These are phyloP conservation scores for Drosophila nigricruria DNA, from an alignment of 2,888 invertebrate genomes.

Conservation along the genomic window DNA sequence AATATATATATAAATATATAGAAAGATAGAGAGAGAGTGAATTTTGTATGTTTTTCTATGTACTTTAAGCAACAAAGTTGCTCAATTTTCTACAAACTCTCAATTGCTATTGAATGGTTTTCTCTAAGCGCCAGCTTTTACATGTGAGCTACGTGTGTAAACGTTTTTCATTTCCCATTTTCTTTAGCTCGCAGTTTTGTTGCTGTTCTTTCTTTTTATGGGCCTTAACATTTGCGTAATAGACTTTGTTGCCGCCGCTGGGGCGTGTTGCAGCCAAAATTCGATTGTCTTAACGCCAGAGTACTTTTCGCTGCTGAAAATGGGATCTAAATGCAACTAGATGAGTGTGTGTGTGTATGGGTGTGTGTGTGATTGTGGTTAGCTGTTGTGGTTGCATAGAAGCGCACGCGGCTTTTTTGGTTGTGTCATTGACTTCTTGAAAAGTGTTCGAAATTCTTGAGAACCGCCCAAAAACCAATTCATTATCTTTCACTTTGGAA, in stretches of 20 bases:
- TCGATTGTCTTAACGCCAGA: not conserved
- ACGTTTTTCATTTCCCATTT: slow-evolving; percentile 47
- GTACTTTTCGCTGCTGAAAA: slow-evolving; percentile 41
- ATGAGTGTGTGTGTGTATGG: slow-evolving; percentile 6
- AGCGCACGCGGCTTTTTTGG: slow-evolving; percentile 30
- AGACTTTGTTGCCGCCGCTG: slow-evolving; percentile 37
- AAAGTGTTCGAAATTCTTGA: slow-evolving; percentile 38
- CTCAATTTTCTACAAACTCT: not conserved
- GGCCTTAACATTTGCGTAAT: slow-evolving; percentile 45
- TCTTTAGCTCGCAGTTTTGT: slow-evolving; percentile 34
- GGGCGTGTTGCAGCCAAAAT: slow-evolving; percentile 5
- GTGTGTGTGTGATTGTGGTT: slow-evolving; percentile 10
- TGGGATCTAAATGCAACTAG: slow-evolving; percentile 35
- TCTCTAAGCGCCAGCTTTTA: not conserved
- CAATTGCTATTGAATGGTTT: slow-evolving; percentile 2
- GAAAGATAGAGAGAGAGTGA: not conserved
- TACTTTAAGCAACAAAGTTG: not conserved
- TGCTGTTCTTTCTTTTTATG: slow-evolving; percentile 37
- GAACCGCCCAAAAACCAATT: slow-evolving; percentile 66
- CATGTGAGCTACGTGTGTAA: slow-evolving; percentile 16
- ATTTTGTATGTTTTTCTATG: not conserved
- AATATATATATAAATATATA: not conserved
- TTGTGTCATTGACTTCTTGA: slow-evolving; percentile 32
- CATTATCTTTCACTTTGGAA: slow-evolving; percentile 76
- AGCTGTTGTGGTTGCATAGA: slow-evolving; percentile 23